Conservation (phyloP, 2,113 vertebrate species). For the Hassar affinis region DNA sequence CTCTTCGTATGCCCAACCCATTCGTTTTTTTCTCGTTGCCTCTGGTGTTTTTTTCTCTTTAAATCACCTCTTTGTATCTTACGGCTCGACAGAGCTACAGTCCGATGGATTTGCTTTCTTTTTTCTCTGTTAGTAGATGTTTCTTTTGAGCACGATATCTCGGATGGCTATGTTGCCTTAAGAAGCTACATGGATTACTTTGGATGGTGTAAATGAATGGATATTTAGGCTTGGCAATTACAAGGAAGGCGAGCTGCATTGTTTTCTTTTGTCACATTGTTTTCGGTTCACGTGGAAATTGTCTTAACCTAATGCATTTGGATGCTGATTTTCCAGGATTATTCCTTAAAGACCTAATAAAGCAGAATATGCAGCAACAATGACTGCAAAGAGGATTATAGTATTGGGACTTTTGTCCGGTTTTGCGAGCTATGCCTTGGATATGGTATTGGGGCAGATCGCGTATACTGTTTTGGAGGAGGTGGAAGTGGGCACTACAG, state of each 20-base stretch:
- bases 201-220: not conserved
- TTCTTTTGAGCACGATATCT: not conserved
- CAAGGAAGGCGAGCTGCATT: not conserved
- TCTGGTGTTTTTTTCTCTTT: not conserved
- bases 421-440: conserved; percentile 40
- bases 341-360: not conserved
- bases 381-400: conserved; percentile 8
- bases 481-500: conserved; percentile 67
- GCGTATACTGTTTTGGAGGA: conserved; percentile 68
- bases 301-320: not conserved
- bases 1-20: not conserved
- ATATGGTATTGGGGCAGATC: conserved; percentile 59
- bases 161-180: not conserved
- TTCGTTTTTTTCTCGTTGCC: conserved; percentile 3
- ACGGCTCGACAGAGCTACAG: not conserved
- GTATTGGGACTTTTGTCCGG: conserved; percentile 23
- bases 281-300: not conserved
- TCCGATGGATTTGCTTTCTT: not conserved
- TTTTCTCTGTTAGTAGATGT: not conserved
- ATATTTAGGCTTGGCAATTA: conserved; percentile 1
- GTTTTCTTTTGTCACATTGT: conserved; percentile 35
- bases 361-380: not conserved
- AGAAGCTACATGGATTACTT: not conserved
- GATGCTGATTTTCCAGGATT: not conserved
- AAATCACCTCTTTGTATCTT: not conserved